Evolutionary conservation across 1,140 invertebrate species (phyloP), one percentile per base, ranked within the genome.

Genomic region (Cardiocondyla obscurior): DNA sequence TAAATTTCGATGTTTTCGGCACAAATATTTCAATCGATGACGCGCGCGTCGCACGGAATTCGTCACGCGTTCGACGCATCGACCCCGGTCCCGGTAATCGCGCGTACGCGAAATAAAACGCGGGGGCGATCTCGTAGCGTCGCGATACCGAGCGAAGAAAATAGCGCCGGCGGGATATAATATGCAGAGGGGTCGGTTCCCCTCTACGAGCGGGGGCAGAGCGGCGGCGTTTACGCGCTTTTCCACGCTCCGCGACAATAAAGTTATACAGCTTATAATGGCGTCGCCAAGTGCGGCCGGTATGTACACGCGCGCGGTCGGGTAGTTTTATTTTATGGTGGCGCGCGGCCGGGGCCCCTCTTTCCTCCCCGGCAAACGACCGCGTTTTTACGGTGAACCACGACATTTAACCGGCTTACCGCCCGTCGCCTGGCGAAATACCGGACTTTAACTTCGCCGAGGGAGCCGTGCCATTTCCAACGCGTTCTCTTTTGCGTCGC

Each of bases 361-460:
- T n/a, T n/a, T n/a, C n/a, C n/a, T 7, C 36, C 57, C 81, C 82
- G 90, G 90, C 87, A 87, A 89, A 87, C 89, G 82, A 77, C 84
- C 89, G 84, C 90, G 90, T 94, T 94, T 94, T 94, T 93, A 94
- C 90, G 93, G 93, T 93, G 91, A 93, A 93, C 93, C 93, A 93
- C 93, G 93, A 92, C 92, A 93, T 94, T 94, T 93, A 94, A 93
- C 92, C 88, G 91, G 89, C 88, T 92, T 91, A 92, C 92, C 90
- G 85, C 87, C 62, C 90, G 86, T 90, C 89, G 87, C 87, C 85
- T 64, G 82, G 70, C 88, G 84, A 90, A 90, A 92, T 91, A 90
- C 85, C 76, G 55, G 90, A 86, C 84, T 86, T 91, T 85, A 87
- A 85, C 83, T 69, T 86, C 85, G 65, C 84, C 84, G 76, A 89